phyloP scores from a whole-genome alignment of 2,888 invertebrate species.

The Neelides folsomi region DNA sequence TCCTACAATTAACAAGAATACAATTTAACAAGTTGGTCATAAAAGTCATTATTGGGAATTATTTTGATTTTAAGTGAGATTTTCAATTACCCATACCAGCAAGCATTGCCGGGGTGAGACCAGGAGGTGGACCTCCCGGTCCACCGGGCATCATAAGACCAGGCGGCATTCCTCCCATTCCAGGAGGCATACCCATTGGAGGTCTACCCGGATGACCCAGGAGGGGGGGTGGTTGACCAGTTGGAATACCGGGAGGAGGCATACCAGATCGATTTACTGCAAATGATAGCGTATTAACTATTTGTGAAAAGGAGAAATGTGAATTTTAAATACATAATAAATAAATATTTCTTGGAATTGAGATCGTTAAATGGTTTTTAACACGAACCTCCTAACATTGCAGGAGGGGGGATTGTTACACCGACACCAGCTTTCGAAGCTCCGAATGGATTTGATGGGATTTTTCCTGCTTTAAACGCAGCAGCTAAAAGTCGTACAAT shows the following conservation, averaged over 20 bases:
- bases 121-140: slow-evolving; percentile 43
- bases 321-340: no score
- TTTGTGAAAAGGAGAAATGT: no score
- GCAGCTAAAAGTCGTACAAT: slow-evolving; percentile 47
- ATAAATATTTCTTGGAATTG: not conserved
- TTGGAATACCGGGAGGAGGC: slow-evolving; percentile 35
- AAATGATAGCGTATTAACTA: not conserved
- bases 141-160: slow-evolving; percentile 31
- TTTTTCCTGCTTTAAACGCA: slow-evolving; percentile 93
- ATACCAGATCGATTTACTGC: slow-evolving; percentile 26
- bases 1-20: slow-evolving; percentile 5
- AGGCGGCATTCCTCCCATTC: slow-evolving; percentile 33
- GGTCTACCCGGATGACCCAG: slow-evolving; percentile 40
- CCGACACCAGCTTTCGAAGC: slow-evolving; percentile 48
- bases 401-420: slow-evolving; percentile 67
- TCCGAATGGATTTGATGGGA: slow-evolving; percentile 72
- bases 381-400: slow-evolving; percentile 33
- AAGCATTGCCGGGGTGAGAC: slow-evolving; percentile 55
- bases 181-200: slow-evolving; percentile 32
- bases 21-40: not conserved
- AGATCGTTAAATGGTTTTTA: not conserved
- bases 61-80: not conserved
- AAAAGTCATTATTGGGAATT: not conserved
- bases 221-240: slow-evolving; percentile 46
- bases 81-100: slow-evolving; percentile 40